Percentiles rank a stretch among this genome's conserved stretches.
Evolutionary conservation across 2,113 vertebrate species (phyloP).

Genomic region (Arothron firmamentum): DNA sequence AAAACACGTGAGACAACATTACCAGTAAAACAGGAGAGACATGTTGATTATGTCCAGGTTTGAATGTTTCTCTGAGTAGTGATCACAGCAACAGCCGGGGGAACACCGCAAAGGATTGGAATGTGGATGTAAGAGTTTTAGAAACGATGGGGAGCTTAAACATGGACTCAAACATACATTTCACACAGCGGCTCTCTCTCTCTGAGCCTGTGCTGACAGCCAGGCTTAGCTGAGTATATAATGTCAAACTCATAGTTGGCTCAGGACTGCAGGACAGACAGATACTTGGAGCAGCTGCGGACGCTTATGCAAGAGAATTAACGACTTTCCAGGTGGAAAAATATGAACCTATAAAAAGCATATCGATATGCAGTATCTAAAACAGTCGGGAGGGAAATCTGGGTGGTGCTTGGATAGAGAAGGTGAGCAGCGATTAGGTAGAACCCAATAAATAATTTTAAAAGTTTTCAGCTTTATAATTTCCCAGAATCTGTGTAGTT

Average conservation of each 20-base stretch:
- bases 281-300: neutral
- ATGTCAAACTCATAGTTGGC: neutral
- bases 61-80: slow-evolving; percentile 12
- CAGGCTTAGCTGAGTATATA: neutral
- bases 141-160: slow-evolving; percentile 20
- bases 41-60: slow-evolving; percentile 10
- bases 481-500: neutral
- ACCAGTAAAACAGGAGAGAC: slow-evolving; percentile 25
- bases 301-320: neutral
- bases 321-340: too few relatives aligned
- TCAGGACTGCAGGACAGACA: neutral
- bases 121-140: neutral
- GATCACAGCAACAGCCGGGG: neutral
- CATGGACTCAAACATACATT: slow-evolving; percentile 10
- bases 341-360: neutral
- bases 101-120: neutral
- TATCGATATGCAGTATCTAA: too few relatives aligned
- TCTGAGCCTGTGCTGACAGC: neutral
- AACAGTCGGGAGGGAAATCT: too few relatives aligned
- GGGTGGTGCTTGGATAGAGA: too few relatives aligned
- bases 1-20: slow-evolving; percentile 1
- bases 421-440: slow-evolving; percentile 22
- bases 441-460: neutral
- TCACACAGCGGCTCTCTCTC: neutral
- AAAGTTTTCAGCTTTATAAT: neutral